Conservation (phyloP, 2,888 invertebrate genomes). For the Rhagonycha lutea region DNA sequence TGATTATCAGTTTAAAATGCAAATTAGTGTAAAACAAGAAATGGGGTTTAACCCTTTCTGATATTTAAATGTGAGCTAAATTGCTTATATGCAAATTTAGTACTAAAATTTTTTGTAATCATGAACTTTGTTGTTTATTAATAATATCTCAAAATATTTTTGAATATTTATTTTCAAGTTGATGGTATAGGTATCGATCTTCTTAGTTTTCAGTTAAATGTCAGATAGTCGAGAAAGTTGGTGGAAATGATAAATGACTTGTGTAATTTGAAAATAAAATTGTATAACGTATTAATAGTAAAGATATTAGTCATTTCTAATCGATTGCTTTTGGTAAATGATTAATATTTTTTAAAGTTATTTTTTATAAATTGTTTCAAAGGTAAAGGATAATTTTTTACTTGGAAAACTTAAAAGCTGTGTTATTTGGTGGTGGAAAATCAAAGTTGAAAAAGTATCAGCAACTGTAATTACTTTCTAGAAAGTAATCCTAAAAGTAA, state of each 20-base stretch:
- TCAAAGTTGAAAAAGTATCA: not conserved
- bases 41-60: slow-evolving; percentile 16
- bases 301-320: slow-evolving; percentile 16
- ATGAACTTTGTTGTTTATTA: not conserved
- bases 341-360: slow-evolving; percentile 11
- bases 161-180: not conserved
- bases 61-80: slow-evolving; percentile 3
- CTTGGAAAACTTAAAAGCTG: not conserved
- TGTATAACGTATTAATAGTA: slow-evolving; percentile 14
- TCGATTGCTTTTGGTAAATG: slow-evolving; percentile 11
- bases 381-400: not conserved
- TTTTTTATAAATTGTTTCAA: not conserved
- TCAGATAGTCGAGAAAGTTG: slow-evolving; percentile 13
- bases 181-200: not conserved
- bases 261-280: slow-evolving; percentile 20
- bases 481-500: too few relatives aligned
- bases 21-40: slow-evolving; percentile 18
- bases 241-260: slow-evolving; percentile 14
- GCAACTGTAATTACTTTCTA: too few relatives aligned
- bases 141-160: not conserved
- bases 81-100: slow-evolving; percentile 1
- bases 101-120: not conserved
- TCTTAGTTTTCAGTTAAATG: slow-evolving; percentile 4
- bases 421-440: not conserved
- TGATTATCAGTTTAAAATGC: slow-evolving; percentile 17